Base-by-base conservation (phyloP, 2,113 vertebrate species). In the Brachypteracias leptosomus region DNA sequence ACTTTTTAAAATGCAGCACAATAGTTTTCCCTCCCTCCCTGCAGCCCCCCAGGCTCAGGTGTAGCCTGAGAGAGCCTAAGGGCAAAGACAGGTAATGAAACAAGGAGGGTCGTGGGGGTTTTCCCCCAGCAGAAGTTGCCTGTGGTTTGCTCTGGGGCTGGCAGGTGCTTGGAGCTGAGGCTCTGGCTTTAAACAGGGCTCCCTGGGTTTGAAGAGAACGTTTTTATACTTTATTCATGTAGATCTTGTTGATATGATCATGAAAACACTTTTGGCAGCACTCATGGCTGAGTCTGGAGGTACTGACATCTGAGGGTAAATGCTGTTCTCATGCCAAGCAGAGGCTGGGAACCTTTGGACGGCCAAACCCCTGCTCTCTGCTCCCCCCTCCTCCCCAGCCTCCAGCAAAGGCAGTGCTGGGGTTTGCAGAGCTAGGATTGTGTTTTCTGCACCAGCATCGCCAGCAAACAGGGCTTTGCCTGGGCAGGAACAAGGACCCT, bases 81-180 rank as follows among this genome's bases (percentile, higher is more conserved):
- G 88, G 76, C 72, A 51, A 16, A 38, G 79, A 1, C 8, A 47
- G 89, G 65, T 31, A 28, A 77, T 77, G 92, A 85, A 89, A 85
- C 55, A 38, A 35, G 72, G 1, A 7, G 79, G 72, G 26, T 6
- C 35, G 62, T 54, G 82, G 20, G 22, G 71, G 87, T 73, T 70
- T 71, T 74, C 40, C 85, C 67, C 72, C 11, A 12, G 87, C 54
- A 92, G 89, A 77, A 76, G 49, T 51, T 88, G 90, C 86, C 73
- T 57, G 76, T 91, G 75, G 63, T 91, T 90, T 89, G 91, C 95
- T 95, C 62, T 31, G 33, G 52, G 95, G 87, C 81, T 80, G 80
- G 91, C 92, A 96, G 95, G 89, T 95, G 93, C 87, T 88, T 31
- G 1, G 2, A 83, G 26, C 46, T 0, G 20, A 58, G 88, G 85